These are phyloP conservation scores for Vicugna pacos DNA, from an alignment of 2,113 vertebrate genomes.

Conservation along the genomic window DNA sequence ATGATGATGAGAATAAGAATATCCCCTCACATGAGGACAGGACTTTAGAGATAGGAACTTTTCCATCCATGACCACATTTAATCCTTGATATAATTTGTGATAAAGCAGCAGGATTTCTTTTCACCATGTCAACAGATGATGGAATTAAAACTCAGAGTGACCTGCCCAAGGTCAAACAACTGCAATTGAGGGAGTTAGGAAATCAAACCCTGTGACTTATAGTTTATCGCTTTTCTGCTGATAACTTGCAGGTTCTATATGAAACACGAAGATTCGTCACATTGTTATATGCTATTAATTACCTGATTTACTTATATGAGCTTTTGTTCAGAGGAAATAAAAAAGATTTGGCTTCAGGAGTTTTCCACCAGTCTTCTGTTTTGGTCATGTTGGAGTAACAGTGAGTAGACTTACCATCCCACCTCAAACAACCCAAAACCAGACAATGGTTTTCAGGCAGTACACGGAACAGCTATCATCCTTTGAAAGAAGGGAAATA, in stretches of 20 bases:
- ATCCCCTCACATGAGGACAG: background rate
- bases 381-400: background rate
- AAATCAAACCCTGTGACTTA: background rate
- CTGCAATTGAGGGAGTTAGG: background rate
- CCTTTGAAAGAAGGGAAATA: background rate
- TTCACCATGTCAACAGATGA: background rate
- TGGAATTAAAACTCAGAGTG: slow-evolving; percentile 10
- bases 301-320: background rate
- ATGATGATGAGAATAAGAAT: background rate
- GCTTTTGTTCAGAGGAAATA: background rate
- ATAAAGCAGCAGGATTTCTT: slow-evolving; percentile 44
- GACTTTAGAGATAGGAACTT: slow-evolving; percentile 52
- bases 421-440: background rate
- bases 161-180: slow-evolving; percentile 41
- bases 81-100: slow-evolving; percentile 61
- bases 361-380: background rate
- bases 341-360: background rate
- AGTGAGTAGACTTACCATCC: background rate
- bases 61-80: slow-evolving; percentile 41
- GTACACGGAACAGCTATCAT: background rate
- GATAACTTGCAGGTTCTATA: background rate
- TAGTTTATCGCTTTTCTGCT: background rate
- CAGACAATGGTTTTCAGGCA: background rate
- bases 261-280: background rate
- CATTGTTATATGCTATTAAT: background rate